These are phyloP conservation scores for Pogonocichla stellata DNA, from an alignment of 2,113 vertebrate genomes.

Conservation along the genomic window DNA sequence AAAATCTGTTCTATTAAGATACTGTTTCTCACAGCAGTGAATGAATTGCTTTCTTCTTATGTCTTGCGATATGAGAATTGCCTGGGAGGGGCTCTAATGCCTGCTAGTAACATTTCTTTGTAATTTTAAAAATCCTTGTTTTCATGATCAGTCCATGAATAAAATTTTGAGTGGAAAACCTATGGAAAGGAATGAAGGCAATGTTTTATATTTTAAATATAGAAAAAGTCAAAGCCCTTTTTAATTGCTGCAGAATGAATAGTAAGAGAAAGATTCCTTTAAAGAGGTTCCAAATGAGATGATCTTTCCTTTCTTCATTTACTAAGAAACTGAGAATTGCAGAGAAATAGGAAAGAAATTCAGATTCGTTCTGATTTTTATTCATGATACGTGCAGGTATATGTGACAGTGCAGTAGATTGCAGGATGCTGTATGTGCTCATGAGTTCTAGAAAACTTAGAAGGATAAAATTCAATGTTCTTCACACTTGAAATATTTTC, in stretches of 20 bases:
- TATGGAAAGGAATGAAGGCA: neutral
- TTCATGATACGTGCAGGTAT: neutral
- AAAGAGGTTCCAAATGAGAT: neutral
- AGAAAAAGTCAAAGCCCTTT: neutral
- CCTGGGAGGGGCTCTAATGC: neutral
- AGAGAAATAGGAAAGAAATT: neutral
- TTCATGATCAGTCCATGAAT: neutral
- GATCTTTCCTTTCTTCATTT: neutral
- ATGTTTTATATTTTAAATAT: neutral
- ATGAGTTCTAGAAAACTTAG: neutral
- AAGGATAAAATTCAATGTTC: neutral
- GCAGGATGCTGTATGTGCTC: neutral
- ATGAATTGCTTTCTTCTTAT: neutral
- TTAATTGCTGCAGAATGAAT: neutral
- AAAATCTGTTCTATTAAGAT: constrained; percentile 31
- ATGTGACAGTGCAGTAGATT: neutral
- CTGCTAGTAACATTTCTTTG: neutral
- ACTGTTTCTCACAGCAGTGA: neutral
- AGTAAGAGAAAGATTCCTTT: neutral
- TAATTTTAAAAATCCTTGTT: neutral
- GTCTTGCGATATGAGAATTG: neutral
- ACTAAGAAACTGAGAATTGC: neutral
- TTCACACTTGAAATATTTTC: neutral
- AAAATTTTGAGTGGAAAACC: neutral
- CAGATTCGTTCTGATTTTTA: neutral